Percentiles rank a stretch among this genome's conserved stretches.
Evolutionary conservation across 2,888 invertebrate genomes (phyloP).

Genomic region (Cremastinae sp.): DNA sequence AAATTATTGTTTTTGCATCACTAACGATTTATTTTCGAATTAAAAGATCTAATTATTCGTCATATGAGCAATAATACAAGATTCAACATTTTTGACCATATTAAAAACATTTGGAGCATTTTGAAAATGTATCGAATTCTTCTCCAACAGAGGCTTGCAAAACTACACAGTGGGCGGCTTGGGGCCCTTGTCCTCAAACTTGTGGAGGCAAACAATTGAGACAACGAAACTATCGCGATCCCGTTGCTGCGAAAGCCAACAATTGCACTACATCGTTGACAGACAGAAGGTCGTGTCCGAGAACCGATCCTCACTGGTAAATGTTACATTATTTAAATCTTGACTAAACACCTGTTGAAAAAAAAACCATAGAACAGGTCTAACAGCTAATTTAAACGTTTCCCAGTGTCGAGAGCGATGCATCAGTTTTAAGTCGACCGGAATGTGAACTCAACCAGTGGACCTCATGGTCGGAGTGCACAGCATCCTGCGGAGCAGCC

Average conservation of each 20-base stretch:
- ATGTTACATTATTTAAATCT: constrained; percentile 11
- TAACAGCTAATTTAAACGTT: constrained; percentile 11
- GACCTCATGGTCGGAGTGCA: constrained; percentile 90
- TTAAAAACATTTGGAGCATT: too few species aligned
- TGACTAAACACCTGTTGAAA: too few species aligned
- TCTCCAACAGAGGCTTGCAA: constrained; percentile 91
- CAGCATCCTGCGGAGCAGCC: constrained; percentile 93
- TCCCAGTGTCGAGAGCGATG: constrained; percentile 54
- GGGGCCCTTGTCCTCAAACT: constrained; percentile 91
- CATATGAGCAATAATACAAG: too few species aligned
- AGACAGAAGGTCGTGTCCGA: constrained; percentile 68
- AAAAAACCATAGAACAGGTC: too few species aligned
- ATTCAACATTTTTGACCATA: too few species aligned
- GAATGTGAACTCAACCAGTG: constrained; percentile 88
- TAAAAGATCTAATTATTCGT: too few species aligned
- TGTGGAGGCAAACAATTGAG: constrained; percentile 94
- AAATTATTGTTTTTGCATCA: too few species aligned
- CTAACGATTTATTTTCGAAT: too few species aligned
- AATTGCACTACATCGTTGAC: constrained; percentile 81
- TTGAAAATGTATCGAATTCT: neutral
- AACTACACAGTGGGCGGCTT: constrained; percentile 87
- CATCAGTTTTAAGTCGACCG: constrained; percentile 70
- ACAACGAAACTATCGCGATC: constrained; percentile 84
- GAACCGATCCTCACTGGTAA: constrained; percentile 72
- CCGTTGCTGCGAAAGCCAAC: constrained; percentile 83